phyloP scores from a whole-genome alignment of 2,888 invertebrate species.

The Aelia acuminata region DNA sequence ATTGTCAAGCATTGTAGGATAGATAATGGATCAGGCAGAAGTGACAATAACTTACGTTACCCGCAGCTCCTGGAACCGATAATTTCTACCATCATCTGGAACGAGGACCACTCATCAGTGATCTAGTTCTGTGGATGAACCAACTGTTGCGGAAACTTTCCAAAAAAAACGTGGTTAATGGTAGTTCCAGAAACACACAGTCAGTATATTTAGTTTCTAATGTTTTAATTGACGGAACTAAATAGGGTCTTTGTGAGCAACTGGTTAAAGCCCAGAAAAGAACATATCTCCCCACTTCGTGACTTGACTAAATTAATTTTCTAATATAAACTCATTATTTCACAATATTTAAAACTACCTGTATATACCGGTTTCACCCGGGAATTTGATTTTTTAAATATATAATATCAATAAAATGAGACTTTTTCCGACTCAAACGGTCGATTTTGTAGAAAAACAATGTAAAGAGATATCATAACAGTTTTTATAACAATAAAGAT shows the following conservation, averaged over 20 bases:
- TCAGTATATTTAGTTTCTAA: background rate
- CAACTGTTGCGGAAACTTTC: conserved; percentile 15
- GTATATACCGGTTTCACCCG: too few relatives aligned
- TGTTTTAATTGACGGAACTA: conserved; percentile 18
- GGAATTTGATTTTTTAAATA: too few relatives aligned
- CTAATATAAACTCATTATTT: background rate
- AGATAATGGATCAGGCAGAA: background rate
- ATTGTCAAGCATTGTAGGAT: background rate
- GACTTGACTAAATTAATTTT: too few relatives aligned
- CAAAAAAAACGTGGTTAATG: background rate
- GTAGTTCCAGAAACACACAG: background rate
- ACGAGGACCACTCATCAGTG: background rate
- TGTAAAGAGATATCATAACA: too few relatives aligned
- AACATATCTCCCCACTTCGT: background rate
- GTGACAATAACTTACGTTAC: background rate
- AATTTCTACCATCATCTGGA: conserved; percentile 18
- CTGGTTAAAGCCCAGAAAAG: background rate
- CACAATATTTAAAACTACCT: too few relatives aligned
- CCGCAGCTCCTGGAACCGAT: background rate
- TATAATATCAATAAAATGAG: too few relatives aligned
- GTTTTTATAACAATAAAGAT: too few relatives aligned
- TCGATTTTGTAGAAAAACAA: too few relatives aligned
- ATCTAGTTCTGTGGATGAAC: background rate
- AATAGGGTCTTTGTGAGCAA: background rate
- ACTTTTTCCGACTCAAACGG: too few relatives aligned